Evolutionary conservation across 2,888 invertebrate species (phyloP).

Genomic region (Danaus chrysippus): DNA sequence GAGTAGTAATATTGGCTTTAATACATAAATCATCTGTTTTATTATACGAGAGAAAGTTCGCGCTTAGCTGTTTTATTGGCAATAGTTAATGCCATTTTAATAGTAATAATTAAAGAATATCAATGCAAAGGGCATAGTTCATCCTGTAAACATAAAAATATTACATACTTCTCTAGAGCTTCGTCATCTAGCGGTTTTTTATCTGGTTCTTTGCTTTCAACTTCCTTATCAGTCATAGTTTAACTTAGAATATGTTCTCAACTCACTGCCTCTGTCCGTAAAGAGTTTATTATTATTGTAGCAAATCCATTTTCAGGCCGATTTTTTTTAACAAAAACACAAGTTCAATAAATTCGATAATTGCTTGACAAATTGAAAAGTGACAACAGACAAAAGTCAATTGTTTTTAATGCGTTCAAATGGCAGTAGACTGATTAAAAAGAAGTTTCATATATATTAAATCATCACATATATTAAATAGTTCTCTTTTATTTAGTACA

Average conservation of each 20-base stretch:
- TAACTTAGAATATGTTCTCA: constrained; percentile 37
- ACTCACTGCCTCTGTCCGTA: constrained; percentile 27
- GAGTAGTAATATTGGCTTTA: no score
- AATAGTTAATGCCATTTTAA: no score
- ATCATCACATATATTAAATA: neutral
- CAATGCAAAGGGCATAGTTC: neutral
- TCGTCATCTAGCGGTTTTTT: constrained; percentile 70
- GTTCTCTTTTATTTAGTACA: neutral
- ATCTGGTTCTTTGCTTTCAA: constrained; percentile 62
- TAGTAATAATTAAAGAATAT: neutral
- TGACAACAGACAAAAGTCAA: constrained; percentile 15
- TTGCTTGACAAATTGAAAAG: constrained; percentile 19
- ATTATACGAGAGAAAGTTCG: no score
- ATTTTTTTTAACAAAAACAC: constrained; percentile 32
- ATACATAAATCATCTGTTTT: no score
- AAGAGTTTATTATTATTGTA: constrained; percentile 31
- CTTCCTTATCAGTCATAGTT: constrained; percentile 76
- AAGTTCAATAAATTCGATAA: constrained; percentile 25
- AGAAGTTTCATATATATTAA: neutral
- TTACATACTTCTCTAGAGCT: constrained; percentile 68
- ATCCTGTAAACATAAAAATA: constrained; percentile 6
- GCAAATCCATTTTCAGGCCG: constrained; percentile 38
- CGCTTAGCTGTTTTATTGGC: no score
- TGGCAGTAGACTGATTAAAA: neutral
- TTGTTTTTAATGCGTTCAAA: constrained; percentile 15